These are phyloP conservation scores for Muscicapa comitata DNA, from an alignment of 2,797 vertebrate species.

Conservation along the genomic window DNA sequence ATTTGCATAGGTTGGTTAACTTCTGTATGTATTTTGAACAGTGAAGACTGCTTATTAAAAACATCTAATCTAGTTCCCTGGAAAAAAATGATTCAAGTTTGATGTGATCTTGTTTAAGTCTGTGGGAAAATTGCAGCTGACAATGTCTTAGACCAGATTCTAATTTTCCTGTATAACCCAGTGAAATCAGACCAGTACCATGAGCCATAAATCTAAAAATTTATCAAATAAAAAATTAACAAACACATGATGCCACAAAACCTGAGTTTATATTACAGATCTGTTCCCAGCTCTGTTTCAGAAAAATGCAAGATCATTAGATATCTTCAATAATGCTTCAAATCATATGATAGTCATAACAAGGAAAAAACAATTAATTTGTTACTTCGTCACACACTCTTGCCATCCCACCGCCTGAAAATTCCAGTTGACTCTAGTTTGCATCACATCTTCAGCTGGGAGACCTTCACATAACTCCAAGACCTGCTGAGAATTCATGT, in stretches of 20 bases:
- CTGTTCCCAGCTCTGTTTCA: not conserved
- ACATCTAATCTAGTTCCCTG: not conserved
- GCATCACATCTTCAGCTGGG: not conserved
- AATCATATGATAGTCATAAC: not conserved
- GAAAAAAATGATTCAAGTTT: not conserved
- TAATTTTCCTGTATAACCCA: not conserved
- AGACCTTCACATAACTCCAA: not conserved
- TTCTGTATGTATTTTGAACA: not conserved
- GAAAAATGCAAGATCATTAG: not conserved
- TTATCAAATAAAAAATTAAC: not conserved
- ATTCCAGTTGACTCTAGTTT: not conserved
- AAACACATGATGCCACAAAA: not conserved
- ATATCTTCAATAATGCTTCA: not conserved
- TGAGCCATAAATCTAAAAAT: not conserved
- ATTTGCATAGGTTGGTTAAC: not conserved
- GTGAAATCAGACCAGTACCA: not conserved
- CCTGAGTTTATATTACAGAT: not conserved
- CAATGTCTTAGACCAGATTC: not conserved
- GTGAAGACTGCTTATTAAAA: not conserved
- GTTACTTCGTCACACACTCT: not conserved
- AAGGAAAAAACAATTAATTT: not conserved
- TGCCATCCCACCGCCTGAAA: not conserved
- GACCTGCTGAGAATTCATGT: not conserved
- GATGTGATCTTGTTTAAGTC: not conserved
- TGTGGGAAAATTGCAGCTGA: not conserved